Evolutionary conservation across 2,888 invertebrate genomes (phyloP), one percentile per base, ranked within the genome.

Genomic region (Rhagophthalmus giganteus): DNA sequence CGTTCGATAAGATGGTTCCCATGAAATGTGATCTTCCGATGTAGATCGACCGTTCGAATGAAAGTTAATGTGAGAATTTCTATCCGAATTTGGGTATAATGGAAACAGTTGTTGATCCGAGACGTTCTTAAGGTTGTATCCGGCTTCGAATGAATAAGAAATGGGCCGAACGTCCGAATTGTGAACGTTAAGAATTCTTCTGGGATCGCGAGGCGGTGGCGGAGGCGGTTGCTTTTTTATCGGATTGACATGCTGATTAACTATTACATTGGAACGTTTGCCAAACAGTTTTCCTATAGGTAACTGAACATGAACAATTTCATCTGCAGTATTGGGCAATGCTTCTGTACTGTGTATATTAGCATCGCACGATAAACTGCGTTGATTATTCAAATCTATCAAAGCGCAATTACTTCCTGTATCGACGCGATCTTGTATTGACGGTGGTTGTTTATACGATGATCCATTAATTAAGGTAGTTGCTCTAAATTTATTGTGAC

Each of bases 131-230:
- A 26, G 15, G 20, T 30, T 13, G n/a, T 41, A 50, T 9, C 50
- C 46, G 8, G 34, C 62, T 50, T 81, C 81, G 47, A 80, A 81
- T 26, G 80, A 80, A 52, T 78, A 81, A 0, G 81, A 79, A 24
- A 78, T 71, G 0, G 81, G 82, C 41, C 81, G 73, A 63, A 61
- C 55, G 68, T 76, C 64, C 60, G 69, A 66, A 53, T 63, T 60
- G 50, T 70, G 65, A 53, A 66, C 59, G 27, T 77, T 77, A 20
- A 79, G 78, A 11, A 79, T 73, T 9, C 81, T 76, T 71, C 82
- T 79, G 50, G 84, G 79, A 63, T 86, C 88, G 72, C 87, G 88
- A 61, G 87, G 77, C n/a, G 90, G 89, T 0, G 90, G 90, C 15
- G 90, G 84, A 0, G 90, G 90, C 2, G 90, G 88, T 25, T 35